Conservation (phyloP, 1,140 invertebrate species). For the Brachionus paranguensis region DNA sequence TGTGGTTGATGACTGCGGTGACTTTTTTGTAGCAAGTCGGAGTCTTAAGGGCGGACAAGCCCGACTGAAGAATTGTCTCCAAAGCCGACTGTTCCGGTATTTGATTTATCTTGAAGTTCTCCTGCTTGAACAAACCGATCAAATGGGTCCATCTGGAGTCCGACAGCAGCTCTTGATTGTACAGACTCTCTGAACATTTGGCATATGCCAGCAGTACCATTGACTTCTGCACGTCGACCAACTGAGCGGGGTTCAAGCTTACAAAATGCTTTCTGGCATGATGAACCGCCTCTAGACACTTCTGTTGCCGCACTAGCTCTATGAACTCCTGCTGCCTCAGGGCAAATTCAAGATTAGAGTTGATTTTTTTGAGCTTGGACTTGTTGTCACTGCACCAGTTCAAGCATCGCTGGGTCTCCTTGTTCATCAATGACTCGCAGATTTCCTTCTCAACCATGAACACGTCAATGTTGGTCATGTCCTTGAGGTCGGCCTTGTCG, state of each 20-base stretch:
- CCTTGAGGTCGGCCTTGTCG: slow-evolving; percentile 66
- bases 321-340: slow-evolving; percentile 89
- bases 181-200: slow-evolving; percentile 65
- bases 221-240: slow-evolving; percentile 79
- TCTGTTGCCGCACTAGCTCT: slow-evolving; percentile 78
- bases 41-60: slow-evolving; percentile 87
- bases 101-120: slow-evolving; percentile 89
- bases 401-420: slow-evolving; percentile 80
- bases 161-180: slow-evolving; percentile 65
- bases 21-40: slow-evolving; percentile 61
- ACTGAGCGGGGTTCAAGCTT: slow-evolving; percentile 56
- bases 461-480: slow-evolving; percentile 86
- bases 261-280: slow-evolving; percentile 86
- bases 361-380: slow-evolving; percentile 79
- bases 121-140: slow-evolving; percentile 81
- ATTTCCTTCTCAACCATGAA: slow-evolving; percentile 84
- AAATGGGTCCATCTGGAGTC: slow-evolving; percentile 71
- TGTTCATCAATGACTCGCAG: slow-evolving; percentile 63
- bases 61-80: slow-evolving; percentile 80
- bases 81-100: slow-evolving; percentile 82
- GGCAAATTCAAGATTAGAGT: slow-evolving; percentile 67
- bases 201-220: slow-evolving; percentile 92
- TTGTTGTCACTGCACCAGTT: slow-evolving; percentile 95
- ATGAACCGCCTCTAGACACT: slow-evolving; percentile 79
- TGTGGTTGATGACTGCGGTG: slow-evolving; percentile 61